These are phyloP conservation scores for Chloroceryle amazona DNA, from an alignment of 2,797 vertebrate genomes.

Conservation along the genomic window DNA sequence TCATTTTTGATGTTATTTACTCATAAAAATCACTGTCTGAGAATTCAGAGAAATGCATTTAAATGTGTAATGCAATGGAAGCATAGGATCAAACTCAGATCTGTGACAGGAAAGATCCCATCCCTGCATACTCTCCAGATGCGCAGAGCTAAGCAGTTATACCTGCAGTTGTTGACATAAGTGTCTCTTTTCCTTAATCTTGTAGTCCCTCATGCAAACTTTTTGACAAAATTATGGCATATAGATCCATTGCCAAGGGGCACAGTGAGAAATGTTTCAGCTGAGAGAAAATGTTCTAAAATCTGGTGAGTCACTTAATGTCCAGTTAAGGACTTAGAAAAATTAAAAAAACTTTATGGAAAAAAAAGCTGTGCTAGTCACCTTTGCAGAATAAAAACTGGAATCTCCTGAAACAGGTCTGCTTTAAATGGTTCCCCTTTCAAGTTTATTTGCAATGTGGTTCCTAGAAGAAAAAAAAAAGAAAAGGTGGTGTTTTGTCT, in stretches of 20 bases:
- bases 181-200: not conserved
- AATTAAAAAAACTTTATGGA: not conserved
- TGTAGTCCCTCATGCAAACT: not conserved
- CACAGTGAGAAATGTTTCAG: conserved; percentile 17
- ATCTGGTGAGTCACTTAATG: conserved; percentile 4
- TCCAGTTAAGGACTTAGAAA: not conserved
- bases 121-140: not conserved
- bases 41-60: conserved; percentile 41
- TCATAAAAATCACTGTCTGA: conserved; percentile 58
- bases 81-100: conserved; percentile 19
- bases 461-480: not conserved
- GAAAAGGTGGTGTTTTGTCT: not conserved
- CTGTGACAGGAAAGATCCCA: not conserved
- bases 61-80: conserved; percentile 40
- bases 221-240: not conserved
- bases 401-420: not conserved
- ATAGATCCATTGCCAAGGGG: conserved; percentile 39
- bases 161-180: not conserved
- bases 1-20: conserved; percentile 47
- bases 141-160: not conserved
- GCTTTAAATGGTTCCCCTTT: not conserved
- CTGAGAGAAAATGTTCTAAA: conserved; percentile 4
- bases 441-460: not conserved
- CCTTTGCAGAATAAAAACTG: not conserved
- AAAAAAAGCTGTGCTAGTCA: not conserved